Base-by-base conservation (phyloP, 2,888 invertebrate genomes). In the Drosophila niveifrons region DNA sequence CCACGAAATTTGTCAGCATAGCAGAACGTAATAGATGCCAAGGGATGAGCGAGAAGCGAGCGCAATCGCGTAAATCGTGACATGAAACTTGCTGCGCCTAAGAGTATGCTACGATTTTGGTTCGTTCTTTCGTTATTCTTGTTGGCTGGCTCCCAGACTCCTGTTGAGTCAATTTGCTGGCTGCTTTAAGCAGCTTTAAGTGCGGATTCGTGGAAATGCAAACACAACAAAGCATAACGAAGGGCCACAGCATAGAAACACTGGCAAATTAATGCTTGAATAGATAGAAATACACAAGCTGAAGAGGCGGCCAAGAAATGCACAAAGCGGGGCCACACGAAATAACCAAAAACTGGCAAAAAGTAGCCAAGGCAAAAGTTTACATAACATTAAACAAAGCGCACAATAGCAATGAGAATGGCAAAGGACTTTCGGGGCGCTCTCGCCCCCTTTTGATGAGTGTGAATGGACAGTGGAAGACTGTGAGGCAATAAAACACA, bases 321-420 rank as follows among this genome's bases (percentile, higher is more conserved):
- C 78, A 80, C 76, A 79, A 75, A 74, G 69, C 44, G 29, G 39
- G 13, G 13, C 39, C 28, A 18, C 28, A 18, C 53, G 6, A 15
- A 41, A 62, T n/a, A 58, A 59, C 23, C 78, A 64, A 50, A 64
- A 50, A 50, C 48, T 47, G 63, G 62, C 64, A 61, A 82, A 71
- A 80, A 82, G 88, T 74, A 72, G 79, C 73, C 69, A 76, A 70
- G 77, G 85, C 79, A 76, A 89, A 88, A 90, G 88, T 90, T 90
- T 90, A 90, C 89, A 90, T 90, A 90, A 90, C 89, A 90, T 90
- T 90, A 88, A 90, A 90, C 90, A 89, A 86, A 86, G 90, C 80
- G 84, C 82, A 84, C 83, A 84, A 88, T 86, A 72, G 83, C 72
- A 62, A 63, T 52, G 43, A 50, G 23, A 13, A 18, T 15, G 61